Evolutionary conservation across 1,140 invertebrate species (phyloP), one percentile per base, ranked within the genome.

Genomic region (Habropoda laboriosa): DNA sequence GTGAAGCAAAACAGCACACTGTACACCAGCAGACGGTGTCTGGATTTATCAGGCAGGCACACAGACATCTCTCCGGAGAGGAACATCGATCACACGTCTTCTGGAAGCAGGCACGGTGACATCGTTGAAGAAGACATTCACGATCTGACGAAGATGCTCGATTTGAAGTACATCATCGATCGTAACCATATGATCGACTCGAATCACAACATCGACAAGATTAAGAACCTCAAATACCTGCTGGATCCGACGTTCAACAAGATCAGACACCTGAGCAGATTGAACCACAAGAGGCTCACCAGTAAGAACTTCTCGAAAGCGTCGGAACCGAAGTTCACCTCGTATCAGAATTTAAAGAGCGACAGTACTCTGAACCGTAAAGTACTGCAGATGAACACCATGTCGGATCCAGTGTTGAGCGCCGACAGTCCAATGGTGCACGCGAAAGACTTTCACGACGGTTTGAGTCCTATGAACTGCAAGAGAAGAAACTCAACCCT

Each of bases 171-270:
- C 58, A 86, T 90, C 0, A 86, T 90, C 42, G 86, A 92, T 35
- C 81, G 91, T 0, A 92, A 89, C 49, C 90, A 89, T 57, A 58
- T 92, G 3, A 92, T 93, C 32, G 91, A 93, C 47, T 91, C 90
- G 0, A 93, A 92, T 73, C 90, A 92, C 58, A 93, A 93, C 53
- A 89, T 92, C 21, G 91, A 92, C 68, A 92, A 92, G 63, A 89
- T 92, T 4, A 91, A 88, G 51, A 92, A 89, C 38, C 80, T 92
- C 0, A 93, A 93, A 30, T 92, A 93, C 57, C 66, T 92, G 0
- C 55, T 92, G 0, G 91, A 93, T 67, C 92, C 92, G 8, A 92
- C 90, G 0, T 93, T 92, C 73, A 91, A 87, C 58, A 93, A 91
- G 60, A 92, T 93, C 13, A 86, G 92, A 7, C 88, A 93, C 45